Percentiles rank a stretch among this genome's conserved stretches.
phyloP scores from a whole-genome alignment of 2,797 vertebrate genomes.

The Pogonophryne albipinna region DNA sequence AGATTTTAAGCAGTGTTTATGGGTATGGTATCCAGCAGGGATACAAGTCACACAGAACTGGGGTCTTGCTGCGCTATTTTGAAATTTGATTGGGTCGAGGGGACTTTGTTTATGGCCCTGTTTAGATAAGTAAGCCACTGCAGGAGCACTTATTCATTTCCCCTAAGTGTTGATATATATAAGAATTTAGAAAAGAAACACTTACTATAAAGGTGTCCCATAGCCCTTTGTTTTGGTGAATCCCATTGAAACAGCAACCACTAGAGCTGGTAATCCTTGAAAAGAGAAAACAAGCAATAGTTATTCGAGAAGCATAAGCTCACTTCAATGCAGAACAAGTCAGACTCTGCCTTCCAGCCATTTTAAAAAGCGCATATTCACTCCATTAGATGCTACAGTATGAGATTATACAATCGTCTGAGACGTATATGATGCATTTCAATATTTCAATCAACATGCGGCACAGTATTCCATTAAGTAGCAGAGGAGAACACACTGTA shows the following conservation, averaged over 20 bases:
- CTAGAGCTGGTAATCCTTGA: slow-evolving; percentile 96
- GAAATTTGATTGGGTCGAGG: slow-evolving; percentile 73
- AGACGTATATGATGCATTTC: slow-evolving; percentile 51
- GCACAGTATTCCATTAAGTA: slow-evolving; percentile 35
- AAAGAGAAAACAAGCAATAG: slow-evolving; percentile 75
- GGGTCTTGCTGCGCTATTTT: slow-evolving; percentile 74
- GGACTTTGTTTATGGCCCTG: slow-evolving; percentile 71
- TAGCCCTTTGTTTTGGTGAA: slow-evolving; percentile 99
- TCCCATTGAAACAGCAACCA: slow-evolving; percentile 99
- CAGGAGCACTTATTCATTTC: slow-evolving; percentile 30
- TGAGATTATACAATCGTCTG: slow-evolving; percentile 41
- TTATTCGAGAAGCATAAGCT: slow-evolving; percentile 51
- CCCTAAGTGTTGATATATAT: slow-evolving; percentile 37
- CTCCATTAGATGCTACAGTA: slow-evolving; percentile 45
- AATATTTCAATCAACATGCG: slow-evolving; percentile 52
- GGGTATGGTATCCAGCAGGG: slow-evolving; percentile 73
- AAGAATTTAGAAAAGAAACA: slow-evolving; percentile 50
- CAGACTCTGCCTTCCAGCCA: slow-evolving; percentile 43
- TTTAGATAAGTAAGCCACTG: slow-evolving; percentile 67
- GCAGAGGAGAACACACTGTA: slow-evolving; percentile 36
- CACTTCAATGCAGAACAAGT: slow-evolving; percentile 42
- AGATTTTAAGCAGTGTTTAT: slow-evolving; percentile 84
- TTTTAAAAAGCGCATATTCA: slow-evolving; percentile 65
- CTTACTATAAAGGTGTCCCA: slow-evolving; percentile 98
- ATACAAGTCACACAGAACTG: slow-evolving; percentile 77